Base-by-base conservation (phyloP, 2,888 invertebrate species). In the Hymenopus coronatus region DNA sequence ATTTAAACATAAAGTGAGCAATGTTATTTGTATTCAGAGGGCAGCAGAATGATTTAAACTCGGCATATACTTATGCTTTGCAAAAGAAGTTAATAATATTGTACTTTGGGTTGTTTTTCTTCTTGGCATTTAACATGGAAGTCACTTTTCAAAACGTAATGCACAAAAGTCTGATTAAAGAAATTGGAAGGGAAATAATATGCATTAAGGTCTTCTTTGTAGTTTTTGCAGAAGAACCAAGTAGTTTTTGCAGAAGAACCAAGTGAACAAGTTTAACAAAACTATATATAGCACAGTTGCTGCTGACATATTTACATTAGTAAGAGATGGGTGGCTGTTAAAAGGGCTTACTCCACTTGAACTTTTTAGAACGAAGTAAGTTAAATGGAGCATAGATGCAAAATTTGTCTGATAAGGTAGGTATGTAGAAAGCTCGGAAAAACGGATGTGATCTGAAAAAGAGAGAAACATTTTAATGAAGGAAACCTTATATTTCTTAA, bases 341-440 rank as follows among this genome's bases (percentile, higher is more conserved):
- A 25, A 70, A 70, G 20, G 54, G 20, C 20, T 87, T 87, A 30
- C 40, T 28, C 87, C 87, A 90, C 90, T 89, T 90, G 85, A 90
- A 91, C 90, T 88, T 91, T 90, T 87, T 91, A 88, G 90, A 90
- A 85, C 90, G 91, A 90, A 98, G 93, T 90, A 98, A 94, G 93
- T 96, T 97, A 92, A 97, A 96, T 91, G 96, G 95, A 9, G 96
- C 96, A 92, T 96, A 97, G 27, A 94, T 94, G 88, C 96, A 95
- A 92, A 95, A 95, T 91, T 94, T 94, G 91, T 95, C 94, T 20
- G 96, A 96, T 33, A 97, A 91, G 92, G 96, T 95, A 85, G 98
- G 98, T 92, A 98, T 94, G 93, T 97, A 98, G 93, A 98, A 98
- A 6, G 98, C 97, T 92, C 98, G 94, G 91, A 97, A 96, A 88